Conservation (phyloP, 1,140 invertebrate species). For the Melanaphis sacchari region DNA sequence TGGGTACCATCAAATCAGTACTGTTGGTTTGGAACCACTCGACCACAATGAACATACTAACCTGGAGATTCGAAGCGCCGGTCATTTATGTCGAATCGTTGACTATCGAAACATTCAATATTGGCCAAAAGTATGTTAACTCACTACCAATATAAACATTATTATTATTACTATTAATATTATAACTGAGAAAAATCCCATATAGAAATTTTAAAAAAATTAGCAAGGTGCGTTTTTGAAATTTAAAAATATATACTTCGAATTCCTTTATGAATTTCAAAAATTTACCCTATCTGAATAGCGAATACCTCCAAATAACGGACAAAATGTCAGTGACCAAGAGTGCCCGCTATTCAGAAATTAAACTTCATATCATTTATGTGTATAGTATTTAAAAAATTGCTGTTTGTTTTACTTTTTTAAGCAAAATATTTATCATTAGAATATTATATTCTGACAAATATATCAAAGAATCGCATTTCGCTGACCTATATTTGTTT, state of each 20-base stretch:
- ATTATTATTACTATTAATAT: background rate
- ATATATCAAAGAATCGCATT: background rate
- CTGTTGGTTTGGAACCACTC: slow-evolving; percentile 80
- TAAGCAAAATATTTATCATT: background rate
- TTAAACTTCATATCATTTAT: too few species aligned
- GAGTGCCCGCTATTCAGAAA: too few species aligned
- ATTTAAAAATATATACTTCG: too few species aligned
- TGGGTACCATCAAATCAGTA: slow-evolving; percentile 71
- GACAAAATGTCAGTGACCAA: too few species aligned
- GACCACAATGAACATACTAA: slow-evolving; percentile 81
- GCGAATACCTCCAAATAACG: too few species aligned
- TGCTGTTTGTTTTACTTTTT: background rate
- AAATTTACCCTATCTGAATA: too few species aligned
- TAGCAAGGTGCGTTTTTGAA: background rate
- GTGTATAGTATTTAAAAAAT: background rate
- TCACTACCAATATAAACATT: background rate
- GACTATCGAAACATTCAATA: slow-evolving; percentile 67
- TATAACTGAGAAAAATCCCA: background rate
- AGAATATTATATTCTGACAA: background rate
- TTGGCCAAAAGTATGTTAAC: slow-evolving; percentile 58
- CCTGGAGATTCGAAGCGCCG: slow-evolving; percentile 78
- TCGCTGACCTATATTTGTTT: background rate
- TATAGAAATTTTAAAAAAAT: background rate
- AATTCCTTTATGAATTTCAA: too few species aligned
- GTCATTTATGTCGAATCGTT: slow-evolving; percentile 75